These are phyloP conservation scores for Eristalis tenax DNA, from an alignment of 2,888 invertebrate genomes.

Conservation along the genomic window DNA sequence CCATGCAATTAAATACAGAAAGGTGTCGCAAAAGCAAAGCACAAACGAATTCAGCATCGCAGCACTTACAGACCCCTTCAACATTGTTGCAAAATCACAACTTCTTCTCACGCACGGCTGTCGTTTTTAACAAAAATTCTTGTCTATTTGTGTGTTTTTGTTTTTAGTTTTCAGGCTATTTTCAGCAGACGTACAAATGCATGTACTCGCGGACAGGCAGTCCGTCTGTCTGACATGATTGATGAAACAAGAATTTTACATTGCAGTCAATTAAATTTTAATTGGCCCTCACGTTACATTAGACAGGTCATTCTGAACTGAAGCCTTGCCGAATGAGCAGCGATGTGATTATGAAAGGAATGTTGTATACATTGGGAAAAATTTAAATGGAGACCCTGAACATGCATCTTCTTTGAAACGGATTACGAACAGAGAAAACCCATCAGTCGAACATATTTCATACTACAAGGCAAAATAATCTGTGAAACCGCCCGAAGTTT, in stretches of 20 bases:
- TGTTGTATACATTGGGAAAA: background rate
- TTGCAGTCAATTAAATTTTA: slow-evolving; percentile 15
- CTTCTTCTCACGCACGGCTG: no score
- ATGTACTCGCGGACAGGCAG: background rate
- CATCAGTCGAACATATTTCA: background rate
- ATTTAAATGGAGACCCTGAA: background rate
- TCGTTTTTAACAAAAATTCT: background rate
- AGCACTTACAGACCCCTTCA: no score
- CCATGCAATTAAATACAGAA: no score
- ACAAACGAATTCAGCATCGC: no score
- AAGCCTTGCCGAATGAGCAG: background rate
- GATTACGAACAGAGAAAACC: no score
- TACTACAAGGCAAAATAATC: background rate
- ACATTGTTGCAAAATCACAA: no score
- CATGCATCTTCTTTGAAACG: background rate
- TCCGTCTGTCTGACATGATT: slow-evolving; percentile 18
- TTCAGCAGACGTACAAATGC: background rate
- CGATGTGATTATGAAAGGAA: background rate
- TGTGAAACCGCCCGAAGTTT: background rate
- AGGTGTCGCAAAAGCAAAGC: no score
- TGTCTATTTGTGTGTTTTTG: background rate
- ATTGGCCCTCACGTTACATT: background rate
- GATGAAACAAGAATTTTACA: slow-evolving; percentile 7
- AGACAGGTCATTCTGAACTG: background rate
- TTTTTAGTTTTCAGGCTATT: background rate